Base-by-base conservation (phyloP, 92 coral and sea anemone species). In the Epizoanthus rinbou region DNA sequence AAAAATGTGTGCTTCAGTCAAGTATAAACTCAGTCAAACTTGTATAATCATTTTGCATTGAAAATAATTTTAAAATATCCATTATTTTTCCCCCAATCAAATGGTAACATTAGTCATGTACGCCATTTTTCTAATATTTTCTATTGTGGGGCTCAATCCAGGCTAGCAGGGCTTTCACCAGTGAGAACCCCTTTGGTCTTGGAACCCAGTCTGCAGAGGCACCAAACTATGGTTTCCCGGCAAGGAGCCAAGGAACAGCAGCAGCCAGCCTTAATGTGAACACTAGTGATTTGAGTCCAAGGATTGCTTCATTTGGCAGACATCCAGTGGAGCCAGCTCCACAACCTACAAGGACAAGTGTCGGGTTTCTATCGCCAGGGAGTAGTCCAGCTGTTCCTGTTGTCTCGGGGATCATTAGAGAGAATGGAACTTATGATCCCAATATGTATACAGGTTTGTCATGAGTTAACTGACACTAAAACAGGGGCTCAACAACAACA, bases 281-380 rank as follows among this genome's bases (percentile, higher is more conserved):
- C 80, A 90, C 98, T 25, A 91, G 96, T 16, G 89, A 93, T 21
- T 89, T 92, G 66, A 87, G 94, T 69, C 95, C 97, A 59, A 88
- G 92, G 73, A 80, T 89, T 25, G 71, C 79, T 60, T 6, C 74
- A 28, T 78, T 80, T 56, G 84, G 82, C 19, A 88, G 92, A 60
- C 92, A 90, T 72, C 91, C 93, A 15, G 84, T 82, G 64, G 90
- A 87, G 45, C 91, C 89, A 33, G 89, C 90, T 37, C 84, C 94
- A 66, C 75, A 86, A 6, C 92, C 97, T 52, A 67, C 74, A 37
- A 28, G 83, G 5, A 35, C 86, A 31, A 80, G 76, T 23, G 6
- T n/a, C 69, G 73, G 64, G 14, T 69, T 71, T 33, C 60, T 85
- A 53, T 68, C 81, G 3, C 69, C 69, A 45, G 88, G 64, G 9